These are phyloP conservation scores for Bombycilla garrulus DNA, from an alignment of 2,113 vertebrate genomes.

Conservation along the genomic window DNA sequence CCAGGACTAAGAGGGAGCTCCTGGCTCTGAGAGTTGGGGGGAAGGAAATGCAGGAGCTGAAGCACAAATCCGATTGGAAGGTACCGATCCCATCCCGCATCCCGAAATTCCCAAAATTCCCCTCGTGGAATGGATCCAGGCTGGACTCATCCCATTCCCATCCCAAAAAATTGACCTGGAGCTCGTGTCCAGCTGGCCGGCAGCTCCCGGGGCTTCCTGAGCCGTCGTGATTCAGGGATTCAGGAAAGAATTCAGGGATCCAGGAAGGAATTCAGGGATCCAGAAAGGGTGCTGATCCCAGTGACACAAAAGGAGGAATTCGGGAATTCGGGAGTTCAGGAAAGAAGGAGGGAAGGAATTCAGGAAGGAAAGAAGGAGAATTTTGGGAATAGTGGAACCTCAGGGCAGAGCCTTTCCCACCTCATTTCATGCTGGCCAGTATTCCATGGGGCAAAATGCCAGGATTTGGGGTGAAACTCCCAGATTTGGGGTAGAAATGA, in stretches of 20 bases:
- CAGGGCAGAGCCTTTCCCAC: background rate
- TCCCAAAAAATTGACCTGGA: background rate
- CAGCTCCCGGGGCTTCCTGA: background rate
- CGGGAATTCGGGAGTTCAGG: background rate
- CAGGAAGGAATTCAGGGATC: background rate
- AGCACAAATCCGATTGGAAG: background rate
- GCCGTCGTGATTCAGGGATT: accelerated
- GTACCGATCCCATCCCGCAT: background rate
- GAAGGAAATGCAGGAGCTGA: conserved; percentile 65
- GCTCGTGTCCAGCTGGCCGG: background rate
- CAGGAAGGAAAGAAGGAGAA: background rate
- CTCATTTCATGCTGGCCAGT: no score
- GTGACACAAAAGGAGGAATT: no score
- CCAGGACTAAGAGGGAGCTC: conserved; percentile 89
- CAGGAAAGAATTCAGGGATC: background rate
- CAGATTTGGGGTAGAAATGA: background rate
- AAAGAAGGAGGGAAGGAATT: background rate
- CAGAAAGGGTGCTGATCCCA: no score
- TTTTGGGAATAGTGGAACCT: background rate
- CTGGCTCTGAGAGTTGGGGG: conserved; percentile 88
- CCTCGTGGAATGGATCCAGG: background rate
- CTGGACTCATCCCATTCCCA: background rate
- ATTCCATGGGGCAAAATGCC: background rate
- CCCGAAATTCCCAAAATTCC: background rate
- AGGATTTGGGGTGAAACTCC: background rate